Percentiles rank a stretch among this genome's conserved stretches.
These are phyloP conservation scores for Temnopleurus reevesii DNA, from an alignment of 53 echinoderm and acorn worm species.

Conservation along the genomic window DNA sequence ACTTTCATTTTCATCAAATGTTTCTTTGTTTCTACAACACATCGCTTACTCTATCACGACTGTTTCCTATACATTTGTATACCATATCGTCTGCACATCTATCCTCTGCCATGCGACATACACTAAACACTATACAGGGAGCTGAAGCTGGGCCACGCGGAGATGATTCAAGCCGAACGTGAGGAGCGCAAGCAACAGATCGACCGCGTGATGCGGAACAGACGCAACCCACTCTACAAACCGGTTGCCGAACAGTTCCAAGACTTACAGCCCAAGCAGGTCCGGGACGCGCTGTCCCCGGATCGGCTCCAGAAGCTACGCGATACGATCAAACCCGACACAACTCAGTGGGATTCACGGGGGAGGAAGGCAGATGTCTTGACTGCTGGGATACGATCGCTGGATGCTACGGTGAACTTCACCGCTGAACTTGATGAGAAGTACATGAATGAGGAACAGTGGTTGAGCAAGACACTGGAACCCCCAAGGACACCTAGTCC, in stretches of 20 bases:
- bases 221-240: constrained; percentile 78
- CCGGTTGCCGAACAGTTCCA: constrained; percentile 82
- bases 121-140: constrained; percentile 65
- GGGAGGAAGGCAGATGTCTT: constrained; percentile 73
- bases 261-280: constrained; percentile 66
- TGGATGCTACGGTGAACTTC: constrained; percentile 91
- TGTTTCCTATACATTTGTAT: neutral
- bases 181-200: constrained; percentile 81
- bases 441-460: constrained; percentile 78
- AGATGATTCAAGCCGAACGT: constrained; percentile 66
- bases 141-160: constrained; percentile 75
- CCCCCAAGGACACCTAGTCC: constrained; percentile 68
- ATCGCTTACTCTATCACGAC: neutral
- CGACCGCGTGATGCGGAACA: constrained; percentile 69
- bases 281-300: constrained; percentile 74
- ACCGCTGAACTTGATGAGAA: constrained; percentile 62
- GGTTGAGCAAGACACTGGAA: constrained; percentile 82
- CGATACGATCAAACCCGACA: constrained; percentile 76
- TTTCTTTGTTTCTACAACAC: neutral
- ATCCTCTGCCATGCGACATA: neutral
- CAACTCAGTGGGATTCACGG: constrained; percentile 79
- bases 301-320: constrained; percentile 74
- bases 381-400: constrained; percentile 70
- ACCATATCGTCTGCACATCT: neutral
- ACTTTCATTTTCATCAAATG: neutral